Percentiles rank a stretch among this genome's conserved stretches.
These are phyloP conservation scores for Morone saxatilis DNA, from an alignment of 2,113 vertebrate genomes.

Conservation along the genomic window DNA sequence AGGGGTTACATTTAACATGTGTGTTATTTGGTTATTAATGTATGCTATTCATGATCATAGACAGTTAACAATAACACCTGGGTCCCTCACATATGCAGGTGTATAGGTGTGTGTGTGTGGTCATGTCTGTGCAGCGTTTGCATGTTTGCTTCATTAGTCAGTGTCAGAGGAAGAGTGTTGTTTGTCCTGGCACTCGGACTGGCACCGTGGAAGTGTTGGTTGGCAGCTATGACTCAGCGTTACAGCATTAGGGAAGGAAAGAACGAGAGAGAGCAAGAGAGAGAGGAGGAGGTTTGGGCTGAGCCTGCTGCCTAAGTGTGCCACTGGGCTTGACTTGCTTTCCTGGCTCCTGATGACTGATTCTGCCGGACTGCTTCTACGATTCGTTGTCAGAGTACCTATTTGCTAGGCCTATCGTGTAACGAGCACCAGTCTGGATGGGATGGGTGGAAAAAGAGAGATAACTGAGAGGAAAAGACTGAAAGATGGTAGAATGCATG, in stretches of 20 bases:
- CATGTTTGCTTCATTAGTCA: slow-evolving; percentile 72
- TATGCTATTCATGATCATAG: background rate
- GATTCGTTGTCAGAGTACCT: slow-evolving; percentile 35
- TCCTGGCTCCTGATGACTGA: slow-evolving; percentile 45
- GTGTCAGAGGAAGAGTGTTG: slow-evolving; percentile 77
- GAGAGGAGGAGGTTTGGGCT: slow-evolving; percentile 55
- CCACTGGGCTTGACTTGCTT: slow-evolving; percentile 61
- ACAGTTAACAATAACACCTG: slow-evolving; percentile 11
- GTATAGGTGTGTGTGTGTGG: slow-evolving; percentile 23
- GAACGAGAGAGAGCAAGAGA: slow-evolving; percentile 47
- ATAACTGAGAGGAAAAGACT: slow-evolving; percentile 13
- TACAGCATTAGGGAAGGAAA: slow-evolving; percentile 72
- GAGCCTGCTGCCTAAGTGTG: slow-evolving; percentile 62
- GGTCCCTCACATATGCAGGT: slow-evolving; percentile 41
- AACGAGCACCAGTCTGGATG: background rate
- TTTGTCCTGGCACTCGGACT: slow-evolving; percentile 81
- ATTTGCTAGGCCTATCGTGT: slow-evolving; percentile 28
- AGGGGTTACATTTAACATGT: slow-evolving; percentile 4
- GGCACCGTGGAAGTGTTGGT: slow-evolving; percentile 78
- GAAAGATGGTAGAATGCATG: slow-evolving; percentile 11
- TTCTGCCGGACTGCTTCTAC: slow-evolving; percentile 47
- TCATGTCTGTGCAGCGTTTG: slow-evolving; percentile 54
- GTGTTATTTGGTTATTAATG: slow-evolving; percentile 8
- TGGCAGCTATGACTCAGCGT: slow-evolving; percentile 85
- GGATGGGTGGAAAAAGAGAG: background rate